Percentiles rank a stretch among this genome's conserved stretches.
Evolutionary conservation across 2,888 invertebrate species (phyloP).

Genomic region (Meiosimyza decipiens): DNA sequence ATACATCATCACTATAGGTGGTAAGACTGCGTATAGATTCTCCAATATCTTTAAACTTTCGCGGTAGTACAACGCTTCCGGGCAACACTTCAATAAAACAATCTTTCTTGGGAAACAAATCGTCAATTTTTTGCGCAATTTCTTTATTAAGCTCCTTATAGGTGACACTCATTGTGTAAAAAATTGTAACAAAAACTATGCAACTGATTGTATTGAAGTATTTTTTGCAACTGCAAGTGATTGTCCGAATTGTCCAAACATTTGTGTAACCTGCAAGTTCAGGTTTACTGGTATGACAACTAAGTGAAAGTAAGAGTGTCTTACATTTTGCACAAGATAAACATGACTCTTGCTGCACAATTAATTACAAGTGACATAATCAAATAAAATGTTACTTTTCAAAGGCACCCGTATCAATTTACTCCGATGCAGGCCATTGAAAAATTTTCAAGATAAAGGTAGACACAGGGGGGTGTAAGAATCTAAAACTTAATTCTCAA

Average conservation of each 20-base stretch:
- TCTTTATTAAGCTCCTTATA: slow-evolving; percentile 74
- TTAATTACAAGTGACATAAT: no score
- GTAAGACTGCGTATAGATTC: slow-evolving; percentile 78
- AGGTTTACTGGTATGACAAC: background rate
- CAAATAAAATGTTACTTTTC: no score
- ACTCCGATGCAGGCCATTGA: no score
- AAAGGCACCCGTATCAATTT: no score
- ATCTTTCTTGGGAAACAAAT: slow-evolving; percentile 75
- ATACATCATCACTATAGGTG: slow-evolving; percentile 81
- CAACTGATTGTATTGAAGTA: slow-evolving; percentile 17
- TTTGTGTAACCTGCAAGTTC: background rate
- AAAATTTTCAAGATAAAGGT: no score
- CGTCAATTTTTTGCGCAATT: slow-evolving; percentile 72
- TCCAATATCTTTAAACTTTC: slow-evolving; percentile 75
- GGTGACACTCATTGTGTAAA: slow-evolving; percentile 39
- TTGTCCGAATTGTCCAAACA: background rate
- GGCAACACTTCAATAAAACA: slow-evolving; percentile 81
- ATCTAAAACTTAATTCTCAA: no score
- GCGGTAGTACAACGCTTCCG: slow-evolving; percentile 76
- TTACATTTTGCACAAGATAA: slow-evolving; percentile 32
- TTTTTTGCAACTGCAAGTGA: slow-evolving; percentile 22
- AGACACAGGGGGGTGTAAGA: no score
- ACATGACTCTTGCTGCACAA: slow-evolving; percentile 7
- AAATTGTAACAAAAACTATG: background rate
- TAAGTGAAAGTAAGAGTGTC: slow-evolving; percentile 55